A percentile compares a stretch with the other conserved stretches of the same genome.
Conservation (phyloP, 2,113 vertebrate species). For the Gulo gulo region DNA sequence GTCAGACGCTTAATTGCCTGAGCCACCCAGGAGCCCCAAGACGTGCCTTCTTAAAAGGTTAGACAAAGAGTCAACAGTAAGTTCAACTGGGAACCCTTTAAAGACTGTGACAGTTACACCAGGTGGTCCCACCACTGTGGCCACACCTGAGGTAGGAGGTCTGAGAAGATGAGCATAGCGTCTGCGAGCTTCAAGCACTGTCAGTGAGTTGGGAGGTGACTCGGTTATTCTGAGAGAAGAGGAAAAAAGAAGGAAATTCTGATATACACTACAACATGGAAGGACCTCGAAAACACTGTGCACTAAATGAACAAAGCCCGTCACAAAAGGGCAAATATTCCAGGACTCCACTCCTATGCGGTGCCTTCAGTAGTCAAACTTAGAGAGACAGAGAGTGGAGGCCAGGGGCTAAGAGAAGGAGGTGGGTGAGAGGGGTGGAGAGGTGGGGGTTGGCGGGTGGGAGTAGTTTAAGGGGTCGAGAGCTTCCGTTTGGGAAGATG, state of each 20-base stretch:
- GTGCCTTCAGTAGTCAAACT: not conserved
- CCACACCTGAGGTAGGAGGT: not conserved
- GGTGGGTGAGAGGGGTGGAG: rapidly evolving
- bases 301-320: not conserved
- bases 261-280: not conserved
- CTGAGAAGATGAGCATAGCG: not conserved
- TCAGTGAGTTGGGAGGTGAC: not conserved
- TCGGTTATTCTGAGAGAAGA: not conserved
- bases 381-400: not conserved
- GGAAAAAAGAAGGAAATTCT: not conserved
- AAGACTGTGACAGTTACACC: not conserved
- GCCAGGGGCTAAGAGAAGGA: not conserved
- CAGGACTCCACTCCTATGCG: not conserved
- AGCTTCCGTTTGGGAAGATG: not conserved
- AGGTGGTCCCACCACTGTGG: not conserved
- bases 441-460: too few relatives aligned
- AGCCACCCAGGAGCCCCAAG: not conserved
- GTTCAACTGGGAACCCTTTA: slow-evolving; percentile 35
- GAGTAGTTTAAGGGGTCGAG: not conserved
- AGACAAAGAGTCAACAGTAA: slow-evolving; percentile 13
- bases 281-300: not conserved
- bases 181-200: not conserved
- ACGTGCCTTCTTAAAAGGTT: slow-evolving; percentile 52
- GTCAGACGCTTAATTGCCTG: not conserved
- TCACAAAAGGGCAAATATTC: not conserved